Conservation (phyloP, 2,888 invertebrate species). For the Craniophora ligustri region DNA sequence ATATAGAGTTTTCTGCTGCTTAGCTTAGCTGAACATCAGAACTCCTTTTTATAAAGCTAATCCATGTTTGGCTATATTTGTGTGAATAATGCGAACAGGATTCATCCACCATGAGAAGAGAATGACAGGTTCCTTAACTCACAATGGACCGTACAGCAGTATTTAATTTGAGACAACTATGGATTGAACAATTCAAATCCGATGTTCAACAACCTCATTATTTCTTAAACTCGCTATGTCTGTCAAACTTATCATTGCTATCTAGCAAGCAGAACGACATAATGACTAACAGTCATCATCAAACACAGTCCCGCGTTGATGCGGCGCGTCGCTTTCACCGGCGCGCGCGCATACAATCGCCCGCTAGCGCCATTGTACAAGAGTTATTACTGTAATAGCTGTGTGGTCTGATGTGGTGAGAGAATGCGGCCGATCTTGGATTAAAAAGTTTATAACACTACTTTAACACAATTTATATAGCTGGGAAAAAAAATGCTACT, state of each 20-base stretch:
- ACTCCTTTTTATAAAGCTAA: too few species aligned
- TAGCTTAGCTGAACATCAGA: too few species aligned
- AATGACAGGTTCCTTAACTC: too few species aligned
- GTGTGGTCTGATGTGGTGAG: slow-evolving; percentile 45
- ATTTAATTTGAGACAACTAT: neutral
- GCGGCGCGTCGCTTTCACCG: slow-evolving; percentile 45
- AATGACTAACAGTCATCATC: slow-evolving; percentile 47
- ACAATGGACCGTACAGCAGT: neutral
- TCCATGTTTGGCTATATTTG: too few species aligned
- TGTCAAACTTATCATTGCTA: slow-evolving; percentile 46
- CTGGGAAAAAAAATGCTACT: too few species aligned
- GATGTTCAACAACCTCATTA: slow-evolving; percentile 29
- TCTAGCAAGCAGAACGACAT: slow-evolving; percentile 41
- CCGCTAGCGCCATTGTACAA: slow-evolving; percentile 57
- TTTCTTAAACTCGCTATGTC: slow-evolving; percentile 32
- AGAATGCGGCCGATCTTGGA: slow-evolving; percentile 35
- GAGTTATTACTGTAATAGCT: slow-evolving; percentile 57
- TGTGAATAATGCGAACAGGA: too few species aligned
- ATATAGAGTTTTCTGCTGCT: too few species aligned
- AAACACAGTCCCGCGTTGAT: slow-evolving; percentile 33
- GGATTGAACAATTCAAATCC: slow-evolving; percentile 17
- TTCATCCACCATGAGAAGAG: too few species aligned
- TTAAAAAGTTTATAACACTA: slow-evolving; percentile 26
- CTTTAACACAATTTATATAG: slow-evolving; percentile 9
- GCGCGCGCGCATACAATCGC: slow-evolving; percentile 45